phyloP scores from a whole-genome alignment of 2,113 vertebrate species.

The Cnemophilus loriae region DNA sequence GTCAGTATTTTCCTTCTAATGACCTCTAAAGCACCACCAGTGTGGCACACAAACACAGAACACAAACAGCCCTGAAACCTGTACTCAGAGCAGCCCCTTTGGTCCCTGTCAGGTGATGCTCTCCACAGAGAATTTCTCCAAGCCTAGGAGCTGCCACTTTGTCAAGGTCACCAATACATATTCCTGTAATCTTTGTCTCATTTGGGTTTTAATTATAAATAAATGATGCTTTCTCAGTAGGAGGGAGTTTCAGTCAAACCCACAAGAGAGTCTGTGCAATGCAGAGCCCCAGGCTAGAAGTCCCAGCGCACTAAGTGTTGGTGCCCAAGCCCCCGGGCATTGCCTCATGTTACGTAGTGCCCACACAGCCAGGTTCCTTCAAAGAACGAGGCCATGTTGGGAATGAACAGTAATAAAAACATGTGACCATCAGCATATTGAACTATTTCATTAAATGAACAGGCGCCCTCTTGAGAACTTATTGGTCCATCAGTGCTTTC shows the following conservation, averaged over 20 bases:
- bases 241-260: not conserved
- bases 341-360: rapidly evolving
- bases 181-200: not conserved
- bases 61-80: not conserved
- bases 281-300: not conserved
- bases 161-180: not conserved
- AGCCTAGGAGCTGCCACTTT: not conserved
- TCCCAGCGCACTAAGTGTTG: not conserved
- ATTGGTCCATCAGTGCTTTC: not conserved
- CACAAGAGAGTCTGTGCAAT: not conserved
- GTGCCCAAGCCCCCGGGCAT: not conserved
- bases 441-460: not conserved
- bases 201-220: not conserved
- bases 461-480: not conserved
- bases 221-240: not conserved
- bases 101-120: not conserved
- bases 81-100: not conserved
- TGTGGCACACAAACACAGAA: no score
- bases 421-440: not conserved
- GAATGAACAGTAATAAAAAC: not conserved
- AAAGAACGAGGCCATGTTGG: not conserved
- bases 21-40: not conserved
- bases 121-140: not conserved
- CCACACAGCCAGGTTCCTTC: not conserved
- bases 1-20: not conserved